Evolutionary conservation across 2,888 invertebrate species (phyloP).

Genomic region (Drosophila anomalata): DNA sequence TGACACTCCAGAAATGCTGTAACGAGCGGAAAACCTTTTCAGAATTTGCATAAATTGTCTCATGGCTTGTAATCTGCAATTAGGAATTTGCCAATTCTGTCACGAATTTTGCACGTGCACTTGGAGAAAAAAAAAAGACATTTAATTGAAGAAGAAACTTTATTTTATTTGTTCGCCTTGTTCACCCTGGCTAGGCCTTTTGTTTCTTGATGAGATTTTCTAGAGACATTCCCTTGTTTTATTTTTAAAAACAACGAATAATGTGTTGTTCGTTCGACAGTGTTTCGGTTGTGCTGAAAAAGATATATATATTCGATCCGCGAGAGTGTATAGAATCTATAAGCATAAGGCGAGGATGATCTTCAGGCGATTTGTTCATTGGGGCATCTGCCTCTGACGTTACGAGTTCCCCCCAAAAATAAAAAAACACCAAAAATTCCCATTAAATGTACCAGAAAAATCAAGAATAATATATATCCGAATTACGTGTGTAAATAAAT

Average conservation of each 20-base stretch:
- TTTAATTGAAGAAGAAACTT: no score
- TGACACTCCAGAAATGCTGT: constrained; percentile 41
- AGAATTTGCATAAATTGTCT: constrained; percentile 42
- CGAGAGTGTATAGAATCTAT: background rate
- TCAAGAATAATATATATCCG: background rate
- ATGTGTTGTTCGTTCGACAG: background rate
- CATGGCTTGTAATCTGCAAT: constrained; percentile 37
- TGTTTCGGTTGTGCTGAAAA: background rate
- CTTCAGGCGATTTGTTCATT: constrained; percentile 24
- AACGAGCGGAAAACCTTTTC: constrained; percentile 49
- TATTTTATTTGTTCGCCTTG: background rate
- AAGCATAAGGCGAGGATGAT: constrained; percentile 13
- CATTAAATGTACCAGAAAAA: background rate
- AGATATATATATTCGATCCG: background rate
- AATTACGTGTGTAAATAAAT: constrained; percentile 8
- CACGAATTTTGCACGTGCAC: constrained; percentile 66
- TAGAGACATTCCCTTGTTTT: constrained; percentile 8
- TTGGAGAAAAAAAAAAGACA: background rate
- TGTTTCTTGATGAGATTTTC: background rate
- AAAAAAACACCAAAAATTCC: background rate
- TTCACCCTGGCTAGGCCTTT: background rate
- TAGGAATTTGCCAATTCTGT: constrained; percentile 60
- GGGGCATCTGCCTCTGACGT: constrained; percentile 47
- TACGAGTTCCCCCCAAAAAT: constrained; percentile 13
- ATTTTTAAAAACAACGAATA: constrained; percentile 34